Percentiles rank a stretch among this genome's conserved stretches.
These are phyloP conservation scores for Euura lappo DNA, from an alignment of 1,140 invertebrate species.

Conservation along the genomic window DNA sequence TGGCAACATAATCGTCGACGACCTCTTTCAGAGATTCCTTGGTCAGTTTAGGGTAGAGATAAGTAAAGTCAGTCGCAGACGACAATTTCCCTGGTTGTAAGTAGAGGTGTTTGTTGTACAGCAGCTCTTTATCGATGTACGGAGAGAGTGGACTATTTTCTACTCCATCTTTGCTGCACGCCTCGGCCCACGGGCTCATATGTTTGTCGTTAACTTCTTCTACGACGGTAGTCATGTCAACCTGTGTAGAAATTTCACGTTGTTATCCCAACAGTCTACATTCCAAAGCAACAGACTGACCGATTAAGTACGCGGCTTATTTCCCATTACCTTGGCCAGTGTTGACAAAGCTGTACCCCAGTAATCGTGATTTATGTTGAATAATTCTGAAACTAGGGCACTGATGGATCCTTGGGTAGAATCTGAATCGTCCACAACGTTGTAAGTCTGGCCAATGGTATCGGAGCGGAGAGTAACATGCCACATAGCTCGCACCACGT, in stretches of 20 bases:
- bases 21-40: slow-evolving; percentile 69
- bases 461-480: slow-evolving; percentile 64
- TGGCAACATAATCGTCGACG: slow-evolving; percentile 71
- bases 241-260: slow-evolving; percentile 49
- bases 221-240: slow-evolving; percentile 76
- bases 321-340: slow-evolving; percentile 73
- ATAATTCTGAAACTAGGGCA: slow-evolving; percentile 80
- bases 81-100: slow-evolving; percentile 75
- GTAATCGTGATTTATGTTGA: slow-evolving; percentile 86
- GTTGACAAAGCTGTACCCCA: slow-evolving; percentile 81
- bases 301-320: background rate
- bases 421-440: slow-evolving; percentile 82
- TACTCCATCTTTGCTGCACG: slow-evolving; percentile 77
- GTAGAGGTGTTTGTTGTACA: slow-evolving; percentile 81
- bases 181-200: slow-evolving; percentile 86
- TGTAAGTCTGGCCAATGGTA: slow-evolving; percentile 71
- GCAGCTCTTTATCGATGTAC: slow-evolving; percentile 80
- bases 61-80: slow-evolving; percentile 61
- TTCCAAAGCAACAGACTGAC: background rate
- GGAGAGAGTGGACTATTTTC: slow-evolving; percentile 87
- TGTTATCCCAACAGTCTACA: slow-evolving; percentile 13
- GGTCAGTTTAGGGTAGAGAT: slow-evolving; percentile 66
- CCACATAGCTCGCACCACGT: slow-evolving; percentile 83
- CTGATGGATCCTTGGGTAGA: slow-evolving; percentile 85
- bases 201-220: slow-evolving; percentile 94